Evolutionary conservation across 2,888 invertebrate genomes (phyloP), one percentile per base, ranked within the genome.

Genomic region (Salpingus planirostris): DNA sequence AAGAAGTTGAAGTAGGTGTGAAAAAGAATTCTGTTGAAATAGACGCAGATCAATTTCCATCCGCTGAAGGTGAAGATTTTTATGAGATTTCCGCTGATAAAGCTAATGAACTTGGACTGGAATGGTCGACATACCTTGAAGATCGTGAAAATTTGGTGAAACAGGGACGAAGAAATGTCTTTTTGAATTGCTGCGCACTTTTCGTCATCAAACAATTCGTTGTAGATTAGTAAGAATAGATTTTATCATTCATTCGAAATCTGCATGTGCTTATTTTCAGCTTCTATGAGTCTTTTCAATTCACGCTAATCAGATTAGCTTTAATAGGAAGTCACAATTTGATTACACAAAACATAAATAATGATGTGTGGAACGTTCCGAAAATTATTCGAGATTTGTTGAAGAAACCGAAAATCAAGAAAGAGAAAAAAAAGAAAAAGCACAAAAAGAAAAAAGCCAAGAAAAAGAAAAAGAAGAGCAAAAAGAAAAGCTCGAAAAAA

Each of bases 191-290:
- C 30, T 58, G 57, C 12, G 50, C 55, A 1, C 34, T 62, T 10
- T 43, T 58, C 36, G 59, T 60, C 4, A 56, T 64, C 13, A 57
- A 60, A 29, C 52, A 65, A 37, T 58, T 62, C 33, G 48, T 62
- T 21, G 57, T 60, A 42, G 60, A 63, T 37, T 61, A 62, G 60
- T 64, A 51, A 55, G 59, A n/a, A n/a, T n/a, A n/a, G n/a, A n/a
- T n/a, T n/a, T n/a, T n/a, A n/a, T n/a, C n/a, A n/a, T n/a, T n/a
- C n/a, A n/a, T n/a, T n/a, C n/a, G n/a, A n/a, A n/a, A n/a, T n/a
- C n/a, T n/a, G n/a, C n/a, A n/a, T n/a, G n/a, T n/a, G n/a, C n/a
- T n/a, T n/a, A n/a, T 27, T 52, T 53, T 38, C 35, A 64, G 64
- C 40, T 63, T 65, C 40, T 54, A 59, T 40, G 56, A 60, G 29